Conservation (phyloP, 2,797 vertebrate genomes). For the Leuciscus waleckii region DNA sequence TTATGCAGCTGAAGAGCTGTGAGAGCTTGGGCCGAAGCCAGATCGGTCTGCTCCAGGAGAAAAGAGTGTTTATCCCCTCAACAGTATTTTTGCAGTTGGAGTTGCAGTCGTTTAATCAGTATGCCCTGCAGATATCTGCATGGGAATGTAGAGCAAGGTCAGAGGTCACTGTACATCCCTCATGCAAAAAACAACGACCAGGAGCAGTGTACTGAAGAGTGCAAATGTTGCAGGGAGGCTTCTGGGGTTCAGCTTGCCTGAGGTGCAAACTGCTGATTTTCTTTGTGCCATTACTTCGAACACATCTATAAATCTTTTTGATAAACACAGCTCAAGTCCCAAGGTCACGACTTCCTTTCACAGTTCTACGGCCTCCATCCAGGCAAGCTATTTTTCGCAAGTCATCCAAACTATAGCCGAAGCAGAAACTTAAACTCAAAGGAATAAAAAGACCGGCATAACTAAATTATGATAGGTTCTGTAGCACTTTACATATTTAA, state of each 20-base stretch:
- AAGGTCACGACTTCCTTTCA: conserved; percentile 36
- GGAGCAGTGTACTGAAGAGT: conserved; percentile 17
- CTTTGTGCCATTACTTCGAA: conserved; percentile 14
- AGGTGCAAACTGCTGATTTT: conserved; percentile 23
- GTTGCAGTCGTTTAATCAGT: conserved; percentile 40
- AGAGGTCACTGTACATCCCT: conserved; percentile 6
- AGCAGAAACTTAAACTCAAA: not conserved
- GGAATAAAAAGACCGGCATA: not conserved
- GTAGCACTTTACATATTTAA: not conserved
- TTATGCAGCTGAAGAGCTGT: conserved; percentile 25
- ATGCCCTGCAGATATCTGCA: conserved; percentile 53
- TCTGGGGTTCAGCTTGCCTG: not conserved
- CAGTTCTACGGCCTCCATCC: conserved; percentile 2
- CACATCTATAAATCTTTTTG: conserved; percentile 35
- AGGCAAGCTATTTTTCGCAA: conserved; percentile 19
- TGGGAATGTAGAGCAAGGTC: conserved; percentile 35
- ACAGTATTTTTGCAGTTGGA: conserved; percentile 41
- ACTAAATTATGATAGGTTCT: not conserved
- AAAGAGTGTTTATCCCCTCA: conserved; percentile 36
- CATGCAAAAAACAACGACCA: conserved; percentile 23
- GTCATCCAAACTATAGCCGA: not conserved
- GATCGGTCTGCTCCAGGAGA: conserved; percentile 33
- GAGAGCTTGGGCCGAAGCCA: conserved; percentile 15
- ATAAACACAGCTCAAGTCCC: conserved; percentile 29
- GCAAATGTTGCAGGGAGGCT: not conserved